Evolutionary conservation across 30 jellyfish, hydroid and myxozoan species (phyloP).

Genomic region (Cassiopea andromeda): DNA sequence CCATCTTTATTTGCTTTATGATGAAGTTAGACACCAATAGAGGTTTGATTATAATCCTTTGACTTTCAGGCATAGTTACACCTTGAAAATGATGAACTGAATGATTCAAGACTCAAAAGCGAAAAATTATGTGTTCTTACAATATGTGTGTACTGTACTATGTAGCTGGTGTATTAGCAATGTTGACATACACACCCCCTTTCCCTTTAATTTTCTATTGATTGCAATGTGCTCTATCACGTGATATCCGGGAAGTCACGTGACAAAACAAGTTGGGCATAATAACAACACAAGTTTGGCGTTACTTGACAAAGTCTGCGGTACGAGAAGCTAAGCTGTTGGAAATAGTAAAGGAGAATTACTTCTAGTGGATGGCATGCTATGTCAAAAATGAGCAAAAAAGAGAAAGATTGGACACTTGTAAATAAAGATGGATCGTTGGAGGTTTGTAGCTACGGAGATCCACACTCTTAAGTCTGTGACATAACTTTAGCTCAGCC

Average conservation of each 20-base stretch:
- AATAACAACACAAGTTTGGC: conserved; percentile 50
- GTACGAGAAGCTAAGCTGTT: not conserved
- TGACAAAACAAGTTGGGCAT: conserved; percentile 50
- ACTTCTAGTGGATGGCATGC: not conserved
- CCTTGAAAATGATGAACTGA: no score
- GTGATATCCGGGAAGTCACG: conserved; percentile 43
- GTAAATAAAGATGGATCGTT: conserved; percentile 50
- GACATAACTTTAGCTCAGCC: no score
- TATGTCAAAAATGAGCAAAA: conserved; percentile 24
- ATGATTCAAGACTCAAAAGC: no score
- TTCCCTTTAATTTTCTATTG: not conserved
- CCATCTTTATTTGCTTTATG: no score
- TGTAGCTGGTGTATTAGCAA: no score
- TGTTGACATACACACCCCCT: no score
- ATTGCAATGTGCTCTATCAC: not conserved
- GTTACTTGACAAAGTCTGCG: not conserved
- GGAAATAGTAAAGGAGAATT: not conserved
- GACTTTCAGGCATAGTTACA: no score
- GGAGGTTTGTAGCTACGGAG: conserved; percentile 21
- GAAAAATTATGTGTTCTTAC: no score
- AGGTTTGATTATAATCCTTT: no score
- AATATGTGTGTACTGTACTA: no score
- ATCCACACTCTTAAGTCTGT: not conserved
- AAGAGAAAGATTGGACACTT: conserved; percentile 65
- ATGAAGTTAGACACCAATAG: no score